Conservation (phyloP, 2,113 vertebrate species). For the Nannobrachium achirus region DNA sequence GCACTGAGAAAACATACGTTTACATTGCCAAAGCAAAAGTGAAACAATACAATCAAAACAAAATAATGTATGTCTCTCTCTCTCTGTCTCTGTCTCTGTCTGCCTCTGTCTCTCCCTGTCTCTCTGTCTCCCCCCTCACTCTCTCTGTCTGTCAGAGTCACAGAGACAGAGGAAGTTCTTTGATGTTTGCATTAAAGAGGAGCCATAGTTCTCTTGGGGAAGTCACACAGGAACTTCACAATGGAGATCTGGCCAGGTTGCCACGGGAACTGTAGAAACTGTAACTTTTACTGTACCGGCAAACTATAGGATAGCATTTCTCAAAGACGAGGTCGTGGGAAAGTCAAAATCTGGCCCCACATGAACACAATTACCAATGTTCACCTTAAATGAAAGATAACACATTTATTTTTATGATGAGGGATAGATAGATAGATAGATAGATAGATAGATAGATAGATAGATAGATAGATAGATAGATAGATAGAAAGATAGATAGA, state of each 20-base stretch:
- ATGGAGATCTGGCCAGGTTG: background rate
- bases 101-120: background rate
- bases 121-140: background rate
- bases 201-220: slow-evolving; percentile 9
- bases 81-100: background rate
- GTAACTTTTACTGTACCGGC: background rate
- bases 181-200: slow-evolving; percentile 46
- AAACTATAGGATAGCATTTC: background rate
- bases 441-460: too few relatives aligned
- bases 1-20: too few relatives aligned
- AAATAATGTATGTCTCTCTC: background rate
- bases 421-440: too few relatives aligned
- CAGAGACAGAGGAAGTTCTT: slow-evolving; percentile 30
- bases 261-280: slow-evolving; percentile 1
- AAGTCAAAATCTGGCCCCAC: too few relatives aligned
- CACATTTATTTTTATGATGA: too few relatives aligned
- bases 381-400: too few relatives aligned
- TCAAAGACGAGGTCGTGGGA: too few relatives aligned
- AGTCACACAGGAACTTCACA: slow-evolving; percentile 42
- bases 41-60: too few relatives aligned
- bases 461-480: too few relatives aligned
- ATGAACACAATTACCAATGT: too few relatives aligned
- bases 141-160: background rate
- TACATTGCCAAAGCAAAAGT: too few relatives aligned
- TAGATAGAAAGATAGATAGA: too few relatives aligned